phyloP scores from a whole-genome alignment of 2,113 vertebrate genomes.

The Petaurus breviceps region DNA sequence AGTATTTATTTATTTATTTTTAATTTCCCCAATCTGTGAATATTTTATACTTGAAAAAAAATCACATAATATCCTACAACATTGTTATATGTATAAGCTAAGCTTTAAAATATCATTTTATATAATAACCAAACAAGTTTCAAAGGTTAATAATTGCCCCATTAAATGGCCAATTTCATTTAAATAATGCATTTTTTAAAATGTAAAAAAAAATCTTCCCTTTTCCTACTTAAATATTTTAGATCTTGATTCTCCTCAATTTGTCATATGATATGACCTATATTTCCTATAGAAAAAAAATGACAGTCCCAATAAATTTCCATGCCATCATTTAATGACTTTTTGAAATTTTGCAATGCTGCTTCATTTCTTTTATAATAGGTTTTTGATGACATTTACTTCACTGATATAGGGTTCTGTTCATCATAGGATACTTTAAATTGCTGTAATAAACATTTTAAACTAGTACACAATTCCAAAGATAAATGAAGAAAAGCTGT shows the following conservation, averaged over 20 bases:
- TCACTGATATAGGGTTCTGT: not conserved
- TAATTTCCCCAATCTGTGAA: not conserved
- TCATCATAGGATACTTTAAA: conserved; percentile 6
- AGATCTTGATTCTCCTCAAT: conserved; percentile 35
- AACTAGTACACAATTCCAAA: conserved; percentile 23
- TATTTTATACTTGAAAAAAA: not conserved
- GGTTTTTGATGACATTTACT: conserved; percentile 9
- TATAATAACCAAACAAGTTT: not conserved
- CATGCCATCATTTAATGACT: not conserved
- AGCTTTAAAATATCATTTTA: not conserved
- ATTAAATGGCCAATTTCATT: conserved; percentile 12
- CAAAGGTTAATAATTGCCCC: not conserved
- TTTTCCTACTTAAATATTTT: conserved; percentile 23
- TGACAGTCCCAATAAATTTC: not conserved
- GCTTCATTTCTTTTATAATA: not conserved
- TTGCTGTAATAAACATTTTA: conserved; percentile 23
- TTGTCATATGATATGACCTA: not conserved
- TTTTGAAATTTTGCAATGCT: not conserved
- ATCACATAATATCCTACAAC: not conserved
- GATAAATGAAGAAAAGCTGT: not conserved
- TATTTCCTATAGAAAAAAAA: conserved; percentile 43
- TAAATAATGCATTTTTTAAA: conserved; percentile 28
- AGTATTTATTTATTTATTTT: conserved; percentile 4
- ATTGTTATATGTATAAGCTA: not conserved
- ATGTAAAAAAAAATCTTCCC: conserved; percentile 11